phyloP scores from a whole-genome alignment of 2,113 vertebrate species.

The Odobenus rosmarus region DNA sequence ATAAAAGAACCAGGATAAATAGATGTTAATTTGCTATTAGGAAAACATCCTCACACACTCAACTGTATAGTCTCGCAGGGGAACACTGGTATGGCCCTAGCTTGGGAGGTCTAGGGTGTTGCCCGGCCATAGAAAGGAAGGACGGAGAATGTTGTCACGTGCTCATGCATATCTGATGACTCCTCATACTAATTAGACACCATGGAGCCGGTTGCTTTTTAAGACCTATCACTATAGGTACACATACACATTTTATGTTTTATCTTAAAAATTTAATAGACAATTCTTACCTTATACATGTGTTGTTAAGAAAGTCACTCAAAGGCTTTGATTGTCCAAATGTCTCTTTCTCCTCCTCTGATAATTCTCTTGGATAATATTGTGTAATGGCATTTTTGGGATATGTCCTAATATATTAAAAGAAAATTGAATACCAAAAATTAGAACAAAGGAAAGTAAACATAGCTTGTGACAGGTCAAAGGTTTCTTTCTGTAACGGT shows the following conservation, averaged over 20 bases:
- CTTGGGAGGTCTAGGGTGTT: neutral
- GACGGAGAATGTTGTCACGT: neutral
- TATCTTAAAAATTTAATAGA: neutral
- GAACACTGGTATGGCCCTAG: neutral
- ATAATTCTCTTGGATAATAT: constrained; percentile 88
- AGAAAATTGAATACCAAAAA: constrained; percentile 49
- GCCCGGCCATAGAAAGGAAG: neutral
- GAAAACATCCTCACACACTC: neutral
- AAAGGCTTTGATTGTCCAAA: constrained; percentile 84
- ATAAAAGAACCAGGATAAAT: neutral
- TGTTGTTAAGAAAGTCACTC: constrained; percentile 86
- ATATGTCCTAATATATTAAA: constrained; percentile 86
- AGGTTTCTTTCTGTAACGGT: neutral
- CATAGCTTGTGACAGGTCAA: neutral
- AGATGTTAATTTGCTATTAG: neutral
- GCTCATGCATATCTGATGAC: neutral
- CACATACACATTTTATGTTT: neutral
- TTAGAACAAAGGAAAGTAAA: constrained; percentile 48
- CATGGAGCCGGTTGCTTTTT: neutral
- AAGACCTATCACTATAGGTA: neutral
- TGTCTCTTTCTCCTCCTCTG: constrained; percentile 85
- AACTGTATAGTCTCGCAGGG: neutral
- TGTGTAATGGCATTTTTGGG: constrained; percentile 89
- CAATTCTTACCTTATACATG: constrained; percentile 85
- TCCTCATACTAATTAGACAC: neutral